phyloP scores from a whole-genome alignment of 2,888 invertebrate species.

The Aquatica leii region DNA sequence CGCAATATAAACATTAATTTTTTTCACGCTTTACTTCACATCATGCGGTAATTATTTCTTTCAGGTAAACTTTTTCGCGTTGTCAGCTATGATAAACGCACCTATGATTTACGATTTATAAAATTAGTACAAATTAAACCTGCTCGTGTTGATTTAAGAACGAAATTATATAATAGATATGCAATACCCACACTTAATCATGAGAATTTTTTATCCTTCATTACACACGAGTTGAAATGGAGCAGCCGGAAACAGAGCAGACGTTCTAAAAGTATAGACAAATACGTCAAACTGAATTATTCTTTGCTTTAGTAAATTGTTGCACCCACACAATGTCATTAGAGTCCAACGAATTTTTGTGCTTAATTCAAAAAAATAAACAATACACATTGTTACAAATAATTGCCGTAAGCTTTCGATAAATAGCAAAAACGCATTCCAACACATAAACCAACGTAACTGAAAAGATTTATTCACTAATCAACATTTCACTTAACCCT shows the following conservation, averaged over 20 bases:
- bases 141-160: constrained; percentile 7
- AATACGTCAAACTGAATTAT: not conserved
- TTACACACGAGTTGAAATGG: not conserved
- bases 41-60: constrained; percentile 16
- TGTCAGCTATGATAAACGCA: not conserved
- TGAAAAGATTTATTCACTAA: no score
- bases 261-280: not conserved
- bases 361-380: no score
- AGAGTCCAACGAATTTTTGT: no score
- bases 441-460: no score
- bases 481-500: no score
- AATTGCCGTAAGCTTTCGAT: no score
- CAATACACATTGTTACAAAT: no score
- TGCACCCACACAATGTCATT: no score
- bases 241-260: constrained; percentile 1
- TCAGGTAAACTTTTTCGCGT: not conserved
- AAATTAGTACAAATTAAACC: no score
- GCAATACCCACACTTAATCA: not conserved
- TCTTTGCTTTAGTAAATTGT: no score
- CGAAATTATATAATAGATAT: not conserved
- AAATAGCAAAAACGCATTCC: no score
- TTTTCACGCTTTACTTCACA: not conserved
- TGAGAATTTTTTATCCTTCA: constrained; percentile 2
- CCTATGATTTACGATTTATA: no score
- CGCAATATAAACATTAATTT: constrained; percentile 37